Evolutionary conservation across 2,113 vertebrate species (phyloP), one percentile per base, ranked within the genome.

Genomic region (Sigmodon hispidus): DNA sequence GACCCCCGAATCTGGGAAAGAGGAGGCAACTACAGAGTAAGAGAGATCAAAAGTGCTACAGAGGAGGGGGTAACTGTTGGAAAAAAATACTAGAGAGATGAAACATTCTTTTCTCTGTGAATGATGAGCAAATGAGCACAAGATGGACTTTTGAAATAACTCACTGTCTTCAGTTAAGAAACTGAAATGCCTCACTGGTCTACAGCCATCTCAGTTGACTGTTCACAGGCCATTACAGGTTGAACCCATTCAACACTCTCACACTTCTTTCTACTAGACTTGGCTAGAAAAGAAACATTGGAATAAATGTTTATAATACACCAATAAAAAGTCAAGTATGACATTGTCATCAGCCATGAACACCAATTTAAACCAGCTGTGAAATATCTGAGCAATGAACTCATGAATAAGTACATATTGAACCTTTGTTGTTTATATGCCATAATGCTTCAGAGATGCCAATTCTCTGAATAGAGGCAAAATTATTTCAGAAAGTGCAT

Each of bases 311-410:
- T 19, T 59, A 76, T 75, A 96, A 95, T 94, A 96, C 73, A 13
- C 16, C 55, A 52, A 59, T 31, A 34, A 81, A 77, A 94, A 97
- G 24, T 73, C 91, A 85, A 93, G 93, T 96, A 94, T 87, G 76
- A 86, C 63, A 93, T 31, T 43, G 5, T 93, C 93, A 95, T 88
- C 85, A 72, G 21, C 40, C 55, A 50, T 65, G 87, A 94, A 63
- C 12, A 55, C 61, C 96, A 92, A 94, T 96, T 84, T 96, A 94
- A 97, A 83, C 55, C 93, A 94, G 90, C 77, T 91, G 96, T 89
- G 86, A 95, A 95, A 94, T 94, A 72, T 83, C 72, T 86, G 89
- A 26, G 40, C 70, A 90, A 93, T 95, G 92, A 95, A 86, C 84
- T 77, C 63, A 84, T 88, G 81, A 75, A 65, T 91, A 96, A 80